phyloP scores from a whole-genome alignment of 2,113 vertebrate species.

The Camarhynchus parvulus region DNA sequence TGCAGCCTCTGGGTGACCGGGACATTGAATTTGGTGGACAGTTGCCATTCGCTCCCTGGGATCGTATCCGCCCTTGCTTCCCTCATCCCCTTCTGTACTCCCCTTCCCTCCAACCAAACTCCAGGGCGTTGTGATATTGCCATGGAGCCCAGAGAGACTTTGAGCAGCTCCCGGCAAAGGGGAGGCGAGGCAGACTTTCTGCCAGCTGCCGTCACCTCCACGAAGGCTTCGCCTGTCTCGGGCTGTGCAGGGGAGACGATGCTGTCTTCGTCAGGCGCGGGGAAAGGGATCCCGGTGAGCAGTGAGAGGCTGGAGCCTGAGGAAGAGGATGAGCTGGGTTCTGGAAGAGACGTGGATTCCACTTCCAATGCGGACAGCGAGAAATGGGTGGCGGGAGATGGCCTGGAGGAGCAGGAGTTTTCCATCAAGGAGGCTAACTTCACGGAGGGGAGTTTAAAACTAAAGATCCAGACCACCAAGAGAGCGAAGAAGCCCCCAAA shows the following conservation, averaged over 20 bases:
- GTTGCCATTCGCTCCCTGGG: conserved; percentile 29
- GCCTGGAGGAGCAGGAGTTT: conserved; percentile 96
- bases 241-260: conserved; percentile 67
- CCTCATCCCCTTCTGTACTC: not conserved
- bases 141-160: conserved; percentile 94
- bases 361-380: conserved; percentile 89
- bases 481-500: conserved; percentile 98
- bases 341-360: conserved; percentile 87
- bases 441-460: conserved; percentile 94
- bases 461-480: conserved; percentile 99
- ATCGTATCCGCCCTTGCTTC: conserved; percentile 4
- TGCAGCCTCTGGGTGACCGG: conserved; percentile 29
- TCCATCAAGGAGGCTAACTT: conserved; percentile 99
- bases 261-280: conserved; percentile 56
- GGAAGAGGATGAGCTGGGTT: conserved; percentile 86
- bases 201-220: conserved; percentile 51
- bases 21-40: conserved; percentile 51
- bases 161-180: conserved; percentile 86
- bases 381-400: conserved; percentile 88
- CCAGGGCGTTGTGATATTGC: conserved; percentile 65
- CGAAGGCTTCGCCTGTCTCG: conserved; percentile 39
- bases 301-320: conserved; percentile 84
- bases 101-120: conserved; percentile 47
- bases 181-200: conserved; percentile 86
- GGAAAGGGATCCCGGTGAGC: conserved; percentile 75